These are phyloP conservation scores for Bombus superbus DNA, from an alignment of 1,140 invertebrate species.

Conservation along the genomic window DNA sequence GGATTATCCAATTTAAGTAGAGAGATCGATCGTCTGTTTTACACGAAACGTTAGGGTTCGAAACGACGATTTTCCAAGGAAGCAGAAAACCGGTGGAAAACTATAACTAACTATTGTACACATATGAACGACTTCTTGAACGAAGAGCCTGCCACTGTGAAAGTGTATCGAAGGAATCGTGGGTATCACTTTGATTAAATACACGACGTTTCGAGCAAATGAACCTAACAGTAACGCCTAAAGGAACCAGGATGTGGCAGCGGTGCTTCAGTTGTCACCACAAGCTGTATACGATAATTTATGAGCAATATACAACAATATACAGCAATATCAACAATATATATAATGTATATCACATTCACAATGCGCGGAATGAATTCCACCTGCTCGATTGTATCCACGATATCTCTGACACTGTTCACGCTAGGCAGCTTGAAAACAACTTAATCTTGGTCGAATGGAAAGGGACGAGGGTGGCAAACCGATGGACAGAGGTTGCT, in stretches of 20 bases:
- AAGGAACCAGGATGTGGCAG: neutral
- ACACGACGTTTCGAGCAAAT: neutral
- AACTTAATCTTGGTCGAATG: conserved; percentile 65
- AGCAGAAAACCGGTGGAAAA: too few relatives aligned
- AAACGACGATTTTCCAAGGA: neutral
- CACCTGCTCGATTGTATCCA: conserved; percentile 52
- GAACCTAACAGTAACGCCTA: neutral
- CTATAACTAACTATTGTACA: too few relatives aligned
- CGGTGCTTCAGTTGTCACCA: neutral
- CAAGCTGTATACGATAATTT: too few relatives aligned
- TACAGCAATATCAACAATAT: too few relatives aligned
- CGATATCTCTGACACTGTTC: conserved; percentile 53
- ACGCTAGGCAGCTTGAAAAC: conserved; percentile 47
- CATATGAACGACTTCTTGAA: neutral
- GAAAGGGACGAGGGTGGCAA: conserved; percentile 21
- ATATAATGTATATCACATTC: too few relatives aligned
- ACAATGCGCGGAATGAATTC: too few relatives aligned
- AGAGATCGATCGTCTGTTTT: neutral
- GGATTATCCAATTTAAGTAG: conserved; percentile 1
- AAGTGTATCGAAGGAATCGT: neutral
- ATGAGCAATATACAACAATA: too few relatives aligned
- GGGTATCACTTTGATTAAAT: too few relatives aligned
- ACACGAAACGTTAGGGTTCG: too few relatives aligned
- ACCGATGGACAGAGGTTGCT: conserved; percentile 44
- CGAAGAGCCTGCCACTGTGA: neutral